Evolutionary conservation across 2,888 invertebrate species (phyloP).

Genomic region (Ophion obscuratus): DNA sequence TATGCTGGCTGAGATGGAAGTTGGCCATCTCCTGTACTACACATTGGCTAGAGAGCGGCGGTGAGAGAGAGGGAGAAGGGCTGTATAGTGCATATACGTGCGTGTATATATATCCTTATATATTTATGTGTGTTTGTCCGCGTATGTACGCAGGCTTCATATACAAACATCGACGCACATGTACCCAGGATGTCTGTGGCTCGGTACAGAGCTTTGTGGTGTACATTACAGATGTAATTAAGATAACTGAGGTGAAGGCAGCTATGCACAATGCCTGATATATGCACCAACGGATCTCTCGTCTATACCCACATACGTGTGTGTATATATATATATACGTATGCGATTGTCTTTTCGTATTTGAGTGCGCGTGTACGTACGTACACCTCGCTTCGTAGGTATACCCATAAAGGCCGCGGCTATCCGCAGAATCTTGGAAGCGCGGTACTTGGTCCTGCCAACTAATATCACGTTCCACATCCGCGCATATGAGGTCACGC

Average conservation of each 20-base stretch:
- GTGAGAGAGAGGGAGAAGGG: conserved; percentile 61
- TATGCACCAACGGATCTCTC: conserved; percentile 75
- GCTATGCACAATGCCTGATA: conserved; percentile 82
- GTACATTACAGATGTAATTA: conserved; percentile 83
- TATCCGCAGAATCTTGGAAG: conserved; percentile 75
- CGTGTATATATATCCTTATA: not conserved
- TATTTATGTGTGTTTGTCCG: not conserved
- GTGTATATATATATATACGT: not conserved
- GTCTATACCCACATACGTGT: conserved; percentile 50
- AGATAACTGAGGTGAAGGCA: conserved; percentile 83
- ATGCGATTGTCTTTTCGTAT: conserved; percentile 14
- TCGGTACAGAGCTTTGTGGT: conserved; percentile 75
- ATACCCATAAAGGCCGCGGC: conserved; percentile 53
- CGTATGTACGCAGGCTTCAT: not conserved
- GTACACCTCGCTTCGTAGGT: conserved; percentile 42
- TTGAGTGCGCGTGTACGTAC: not conserved
- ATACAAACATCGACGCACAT: not conserved
- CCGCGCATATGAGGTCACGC: not conserved
- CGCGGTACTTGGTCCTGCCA: conserved; percentile 53
- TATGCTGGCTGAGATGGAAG: conserved; percentile 1
- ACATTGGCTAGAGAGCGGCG: conserved; percentile 20
- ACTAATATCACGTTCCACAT: conserved; percentile 43
- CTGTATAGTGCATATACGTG: not conserved
- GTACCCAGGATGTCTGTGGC: conserved; percentile 55
- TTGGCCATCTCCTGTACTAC: not conserved